A percentile compares a stretch with the other conserved stretches of the same genome.
These are phyloP conservation scores for Calameuta pallipes DNA, from an alignment of 2,888 invertebrate genomes.

Conservation along the genomic window DNA sequence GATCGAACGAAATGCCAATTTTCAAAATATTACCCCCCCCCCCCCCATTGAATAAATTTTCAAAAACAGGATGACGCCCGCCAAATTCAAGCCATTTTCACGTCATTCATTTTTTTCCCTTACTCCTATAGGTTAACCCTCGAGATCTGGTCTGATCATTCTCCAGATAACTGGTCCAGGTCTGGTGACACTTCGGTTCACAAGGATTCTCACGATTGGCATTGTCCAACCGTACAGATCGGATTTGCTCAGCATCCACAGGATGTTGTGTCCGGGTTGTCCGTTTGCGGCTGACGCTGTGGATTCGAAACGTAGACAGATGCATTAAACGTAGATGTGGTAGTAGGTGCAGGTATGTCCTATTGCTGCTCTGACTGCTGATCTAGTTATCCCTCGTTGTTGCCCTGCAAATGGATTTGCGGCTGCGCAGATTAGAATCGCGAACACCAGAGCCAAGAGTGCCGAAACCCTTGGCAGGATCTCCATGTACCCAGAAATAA, in stretches of 20 bases:
- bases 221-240: slow-evolving; percentile 44
- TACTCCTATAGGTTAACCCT: background rate
- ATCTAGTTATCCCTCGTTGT: slow-evolving; percentile 54
- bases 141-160: background rate
- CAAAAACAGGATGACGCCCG: slow-evolving; percentile 44
- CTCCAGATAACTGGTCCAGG: background rate
- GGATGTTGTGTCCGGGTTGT: slow-evolving; percentile 2
- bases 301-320: background rate
- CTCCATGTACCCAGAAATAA: background rate
- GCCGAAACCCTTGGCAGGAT: slow-evolving; percentile 7
- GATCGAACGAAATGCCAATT: background rate
- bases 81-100: slow-evolving; percentile 40
- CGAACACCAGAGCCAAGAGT: slow-evolving; percentile 1
- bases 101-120: slow-evolving; percentile 34
- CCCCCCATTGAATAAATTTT: background rate
- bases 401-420: slow-evolving; percentile 53
- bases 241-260: slow-evolving; percentile 36
- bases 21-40: background rate
- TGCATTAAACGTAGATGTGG: background rate
- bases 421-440: slow-evolving; percentile 52
- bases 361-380: slow-evolving; percentile 27
- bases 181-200: background rate
- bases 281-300: background rate
- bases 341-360: slow-evolving; percentile 7
- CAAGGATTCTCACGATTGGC: background rate